Evolutionary conservation across 2,888 invertebrate genomes (phyloP), one percentile per base, ranked within the genome.

Genomic region (Bembecia ichneumoniformis): DNA sequence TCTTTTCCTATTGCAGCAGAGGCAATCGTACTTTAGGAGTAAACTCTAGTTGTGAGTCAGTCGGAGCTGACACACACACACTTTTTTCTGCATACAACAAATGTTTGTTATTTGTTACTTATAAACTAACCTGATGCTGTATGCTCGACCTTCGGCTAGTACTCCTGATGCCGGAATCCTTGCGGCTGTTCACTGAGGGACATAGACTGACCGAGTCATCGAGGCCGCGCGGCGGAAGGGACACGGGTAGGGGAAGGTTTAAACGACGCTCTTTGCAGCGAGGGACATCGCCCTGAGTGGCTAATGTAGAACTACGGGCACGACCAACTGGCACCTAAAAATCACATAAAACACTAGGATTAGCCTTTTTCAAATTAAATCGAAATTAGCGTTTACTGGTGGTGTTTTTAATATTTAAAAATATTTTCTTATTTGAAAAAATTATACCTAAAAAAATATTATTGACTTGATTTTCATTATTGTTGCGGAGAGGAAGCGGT

Each of bases 131-230:
- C 90, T 95, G 94, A 62, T 94, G 94, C 64, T 94, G 94, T 70
- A 95, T 94, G 68, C 95, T 95, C 62, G 95, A 95, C 52, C 95
- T 88, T 3, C 95, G 88, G 61, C 95, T 95, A 50, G 93, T 94
- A 72, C 95, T 95, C 61, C 93, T 90, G 52, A 96, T 96, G 10
- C 96, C 96, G 1, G 95, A 96, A 76, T 96, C 96, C 77, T 96
- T 96, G 51, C 96, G 89, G 61, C 95, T 95, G 64, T 94, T 94
- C 48, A 93, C 90, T 2, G 94, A 93, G 0, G 92, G 91, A 55
- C 92, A 92, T 51, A 92, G 89, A 73, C 93, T 93, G 56, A 92
- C 82, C 50, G 91, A 89, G 68, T 94, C 94, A 17, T 91, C 91
- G 44, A 63, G 60, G 3, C 71, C 64, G 0, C 82, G 66, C 0